Evolutionary conservation across 2,797 vertebrate genomes (phyloP).

Genomic region (Protosalanx chinensis): DNA sequence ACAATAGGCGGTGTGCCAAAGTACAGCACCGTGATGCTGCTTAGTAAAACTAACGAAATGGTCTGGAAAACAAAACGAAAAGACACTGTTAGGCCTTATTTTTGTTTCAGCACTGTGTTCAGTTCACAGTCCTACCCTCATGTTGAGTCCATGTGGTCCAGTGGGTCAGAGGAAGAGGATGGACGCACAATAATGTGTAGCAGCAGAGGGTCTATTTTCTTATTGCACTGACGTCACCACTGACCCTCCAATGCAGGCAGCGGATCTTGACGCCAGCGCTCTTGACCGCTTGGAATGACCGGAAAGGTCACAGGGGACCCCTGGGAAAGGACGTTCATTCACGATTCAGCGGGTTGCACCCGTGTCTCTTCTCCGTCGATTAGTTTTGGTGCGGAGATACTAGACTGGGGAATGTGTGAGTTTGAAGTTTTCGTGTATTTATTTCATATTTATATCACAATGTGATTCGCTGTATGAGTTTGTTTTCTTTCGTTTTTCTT

Average conservation of each 20-base stretch:
- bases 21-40: background rate
- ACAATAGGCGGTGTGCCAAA: background rate
- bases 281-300: no score
- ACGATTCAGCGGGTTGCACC: background rate
- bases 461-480: slow-evolving; percentile 20
- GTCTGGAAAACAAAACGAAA: no score
- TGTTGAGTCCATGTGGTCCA: background rate
- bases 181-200: no score
- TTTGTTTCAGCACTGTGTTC: background rate
- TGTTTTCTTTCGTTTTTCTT: background rate
- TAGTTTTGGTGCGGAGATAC: background rate
- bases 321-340: no score
- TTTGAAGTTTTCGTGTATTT: slow-evolving; percentile 13
- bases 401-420: background rate
- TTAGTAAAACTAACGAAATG: background rate
- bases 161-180: background rate
- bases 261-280: no score
- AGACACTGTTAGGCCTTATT: background rate
- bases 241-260: no score
- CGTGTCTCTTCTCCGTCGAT: background rate
- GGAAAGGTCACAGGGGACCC: no score
- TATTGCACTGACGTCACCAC: no score
- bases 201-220: no score
- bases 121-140: background rate
- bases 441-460: slow-evolving; percentile 21